Conservation (phyloP, 2,797 vertebrate genomes). For the Pipistrellus nathusii region DNA sequence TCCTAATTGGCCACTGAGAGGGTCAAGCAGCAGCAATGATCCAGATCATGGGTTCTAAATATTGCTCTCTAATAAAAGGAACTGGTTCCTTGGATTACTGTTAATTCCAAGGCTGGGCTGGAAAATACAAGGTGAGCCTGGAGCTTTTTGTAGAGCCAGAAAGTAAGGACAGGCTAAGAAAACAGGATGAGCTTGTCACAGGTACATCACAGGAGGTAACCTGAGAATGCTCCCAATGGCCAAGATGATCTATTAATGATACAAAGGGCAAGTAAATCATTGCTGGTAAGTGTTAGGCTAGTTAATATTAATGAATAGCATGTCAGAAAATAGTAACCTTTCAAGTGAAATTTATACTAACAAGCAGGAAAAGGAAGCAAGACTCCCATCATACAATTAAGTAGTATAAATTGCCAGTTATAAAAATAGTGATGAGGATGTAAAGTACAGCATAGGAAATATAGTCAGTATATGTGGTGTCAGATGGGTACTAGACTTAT, state of each 20-base stretch:
- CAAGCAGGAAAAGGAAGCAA: not conserved
- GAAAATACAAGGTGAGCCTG: not conserved
- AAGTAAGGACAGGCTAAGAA: not conserved
- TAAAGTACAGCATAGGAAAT: not conserved
- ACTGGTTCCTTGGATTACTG: not conserved
- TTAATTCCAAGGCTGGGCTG: not conserved
- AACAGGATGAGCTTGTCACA: not conserved
- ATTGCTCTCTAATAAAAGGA: not conserved
- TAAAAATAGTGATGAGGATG: not conserved
- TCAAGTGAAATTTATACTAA: not conserved
- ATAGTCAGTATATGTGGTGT: not conserved
- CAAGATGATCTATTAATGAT: not conserved
- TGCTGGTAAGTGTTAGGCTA: not conserved
- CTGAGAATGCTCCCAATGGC: not conserved
- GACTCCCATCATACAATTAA: not conserved
- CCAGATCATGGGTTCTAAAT: not conserved
- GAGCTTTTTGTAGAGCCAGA: not conserved
- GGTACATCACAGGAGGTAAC: not conserved
- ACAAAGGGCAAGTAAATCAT: not conserved
- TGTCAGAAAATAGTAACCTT: not conserved
- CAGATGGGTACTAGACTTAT: not conserved
- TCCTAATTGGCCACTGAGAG: not conserved
- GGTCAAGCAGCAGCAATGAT: not conserved
- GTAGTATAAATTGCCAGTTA: not conserved
- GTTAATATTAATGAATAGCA: not conserved